phyloP scores from a whole-genome alignment of 2,113 vertebrate genomes.

The Rhodinocichla rosea region DNA sequence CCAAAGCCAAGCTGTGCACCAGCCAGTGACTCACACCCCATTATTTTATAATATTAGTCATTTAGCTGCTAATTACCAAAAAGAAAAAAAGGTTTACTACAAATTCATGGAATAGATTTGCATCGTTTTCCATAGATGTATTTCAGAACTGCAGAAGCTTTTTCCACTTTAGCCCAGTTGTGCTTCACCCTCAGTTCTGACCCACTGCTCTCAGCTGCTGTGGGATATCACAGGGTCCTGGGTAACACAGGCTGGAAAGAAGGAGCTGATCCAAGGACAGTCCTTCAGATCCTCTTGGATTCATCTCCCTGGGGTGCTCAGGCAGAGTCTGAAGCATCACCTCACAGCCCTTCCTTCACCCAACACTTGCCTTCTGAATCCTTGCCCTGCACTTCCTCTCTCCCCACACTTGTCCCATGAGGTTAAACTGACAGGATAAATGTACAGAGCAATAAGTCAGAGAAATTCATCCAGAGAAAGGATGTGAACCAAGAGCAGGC shows the following conservation, averaged over 20 bases:
- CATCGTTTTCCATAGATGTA: background rate
- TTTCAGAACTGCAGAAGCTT: background rate
- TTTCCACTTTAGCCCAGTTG: background rate
- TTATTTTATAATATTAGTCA: background rate
- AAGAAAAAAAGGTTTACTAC: background rate
- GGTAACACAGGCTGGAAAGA: background rate
- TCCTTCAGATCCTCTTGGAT: background rate
- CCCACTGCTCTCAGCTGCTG: background rate
- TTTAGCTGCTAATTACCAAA: background rate
- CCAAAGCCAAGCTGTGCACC: background rate
- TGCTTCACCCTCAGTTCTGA: background rate
- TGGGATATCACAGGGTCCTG: rapidly evolving
- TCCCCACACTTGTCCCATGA: background rate
- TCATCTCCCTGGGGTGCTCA: too few species aligned
- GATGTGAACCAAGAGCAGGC: background rate
- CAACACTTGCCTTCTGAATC: background rate
- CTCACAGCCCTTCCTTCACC: background rate
- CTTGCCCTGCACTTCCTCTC: background rate
- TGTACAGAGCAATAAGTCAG: background rate
- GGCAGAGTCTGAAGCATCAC: background rate
- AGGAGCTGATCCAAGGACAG: background rate
- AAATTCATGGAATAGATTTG: background rate
- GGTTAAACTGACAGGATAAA: background rate
- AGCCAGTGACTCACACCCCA: background rate
- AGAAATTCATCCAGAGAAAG: background rate